phyloP scores from a whole-genome alignment of 2,113 vertebrate species.

The Ophthalmolycus amberensis region DNA sequence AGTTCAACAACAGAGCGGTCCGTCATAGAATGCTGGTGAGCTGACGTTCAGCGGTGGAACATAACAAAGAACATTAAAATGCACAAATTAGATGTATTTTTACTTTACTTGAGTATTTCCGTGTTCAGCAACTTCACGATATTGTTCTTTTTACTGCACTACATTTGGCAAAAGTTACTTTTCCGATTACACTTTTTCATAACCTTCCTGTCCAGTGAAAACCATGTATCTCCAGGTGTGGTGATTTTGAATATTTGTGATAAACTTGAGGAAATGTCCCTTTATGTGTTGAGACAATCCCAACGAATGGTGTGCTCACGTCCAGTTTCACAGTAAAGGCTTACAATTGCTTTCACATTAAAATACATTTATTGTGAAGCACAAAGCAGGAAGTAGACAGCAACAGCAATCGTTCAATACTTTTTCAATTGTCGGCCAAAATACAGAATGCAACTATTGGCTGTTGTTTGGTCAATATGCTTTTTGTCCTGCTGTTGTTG shows the following conservation, averaged over 20 bases:
- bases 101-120: neutral
- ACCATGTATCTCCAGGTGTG: neutral
- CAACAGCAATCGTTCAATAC: too few species aligned
- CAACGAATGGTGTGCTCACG: too few species aligned
- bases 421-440: neutral
- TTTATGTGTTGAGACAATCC: neutral
- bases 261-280: neutral
- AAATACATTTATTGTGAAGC: too few species aligned
- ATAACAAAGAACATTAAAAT: neutral
- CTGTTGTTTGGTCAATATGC: neutral
- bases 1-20: constrained; percentile 37
- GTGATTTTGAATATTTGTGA: neutral
- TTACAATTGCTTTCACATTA: too few species aligned
- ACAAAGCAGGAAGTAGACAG: too few species aligned
- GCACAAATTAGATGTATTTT: neutral
- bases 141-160: neutral
- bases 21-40: neutral
- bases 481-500: neutral
- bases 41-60: neutral
- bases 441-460: neutral
- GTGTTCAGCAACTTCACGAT: neutral
- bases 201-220: neutral
- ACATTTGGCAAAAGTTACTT: neutral
- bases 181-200: neutral
- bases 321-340: too few species aligned